Percentiles rank a stretch among this genome's conserved stretches.
Evolutionary conservation across 1,140 invertebrate genomes (phyloP).

Genomic region (Sminthurides bifidus): DNA sequence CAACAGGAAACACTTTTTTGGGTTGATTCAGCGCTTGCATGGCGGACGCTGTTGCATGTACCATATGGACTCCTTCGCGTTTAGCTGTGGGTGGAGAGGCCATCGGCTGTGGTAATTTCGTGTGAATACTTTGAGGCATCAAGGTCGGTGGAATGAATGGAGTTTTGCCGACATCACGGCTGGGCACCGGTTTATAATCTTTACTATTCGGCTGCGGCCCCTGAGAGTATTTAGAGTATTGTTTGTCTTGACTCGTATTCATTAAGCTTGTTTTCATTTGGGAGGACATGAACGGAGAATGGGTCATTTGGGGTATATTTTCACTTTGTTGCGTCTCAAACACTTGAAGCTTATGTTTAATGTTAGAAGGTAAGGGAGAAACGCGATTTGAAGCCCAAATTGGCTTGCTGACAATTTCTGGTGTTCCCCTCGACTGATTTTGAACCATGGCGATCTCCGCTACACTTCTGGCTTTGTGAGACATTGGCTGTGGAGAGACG

Average conservation of each 20-base stretch:
- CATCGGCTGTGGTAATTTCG: not conserved
- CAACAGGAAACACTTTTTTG: too few relatives aligned
- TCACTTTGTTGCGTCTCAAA: slow-evolving; percentile 20
- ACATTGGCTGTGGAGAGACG: slow-evolving; percentile 18
- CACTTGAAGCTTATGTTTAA: slow-evolving; percentile 25
- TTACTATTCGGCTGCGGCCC: too few relatives aligned
- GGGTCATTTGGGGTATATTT: too few relatives aligned
- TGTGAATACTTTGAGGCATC: slow-evolving; percentile 2
- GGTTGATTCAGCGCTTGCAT: slow-evolving; percentile 28
- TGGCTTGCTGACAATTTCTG: slow-evolving; percentile 10
- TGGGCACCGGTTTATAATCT: too few relatives aligned
- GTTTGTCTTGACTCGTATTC: not conserved
- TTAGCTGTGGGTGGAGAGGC: not conserved
- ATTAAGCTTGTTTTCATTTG: not conserved
- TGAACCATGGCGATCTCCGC: slow-evolving; percentile 20
- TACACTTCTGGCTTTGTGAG: slow-evolving; percentile 15
- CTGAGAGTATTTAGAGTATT: not conserved
- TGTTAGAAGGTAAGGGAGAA: slow-evolving; percentile 10
- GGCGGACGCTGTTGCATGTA: slow-evolving; percentile 28
- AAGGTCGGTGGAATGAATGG: not conserved
- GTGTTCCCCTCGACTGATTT: not conserved
- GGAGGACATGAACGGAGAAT: not conserved
- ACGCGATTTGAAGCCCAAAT: slow-evolving; percentile 15
- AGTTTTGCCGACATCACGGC: too few relatives aligned
- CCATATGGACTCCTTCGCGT: slow-evolving; percentile 29